Evolutionary conservation across 2,888 invertebrate species (phyloP).

Genomic region (Sphaerophoria taeniata): DNA sequence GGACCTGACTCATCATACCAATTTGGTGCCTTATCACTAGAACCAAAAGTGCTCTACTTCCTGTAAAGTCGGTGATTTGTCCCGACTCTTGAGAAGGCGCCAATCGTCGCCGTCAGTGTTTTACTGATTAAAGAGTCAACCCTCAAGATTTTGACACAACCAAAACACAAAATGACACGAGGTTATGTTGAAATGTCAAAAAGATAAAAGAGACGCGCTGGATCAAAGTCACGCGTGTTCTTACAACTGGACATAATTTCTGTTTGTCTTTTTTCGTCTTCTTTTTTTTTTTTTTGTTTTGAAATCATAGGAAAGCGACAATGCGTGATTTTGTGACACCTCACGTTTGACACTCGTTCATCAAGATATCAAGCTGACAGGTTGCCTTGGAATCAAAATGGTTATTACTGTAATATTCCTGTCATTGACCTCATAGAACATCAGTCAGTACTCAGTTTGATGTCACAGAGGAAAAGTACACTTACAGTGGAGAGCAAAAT

Average conservation of each 20-base stretch:
- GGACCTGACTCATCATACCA: slow-evolving; percentile 53
- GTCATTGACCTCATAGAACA: slow-evolving; percentile 29
- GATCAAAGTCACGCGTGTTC: slow-evolving; percentile 51
- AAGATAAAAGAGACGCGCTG: slow-evolving; percentile 25
- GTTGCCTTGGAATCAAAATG: background rate
- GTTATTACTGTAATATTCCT: background rate
- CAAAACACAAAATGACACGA: background rate
- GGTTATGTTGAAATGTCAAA: slow-evolving; percentile 3
- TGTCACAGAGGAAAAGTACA: background rate
- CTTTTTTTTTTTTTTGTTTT: background rate
- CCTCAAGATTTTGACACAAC: background rate
- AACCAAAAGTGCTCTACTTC: slow-evolving; percentile 57
- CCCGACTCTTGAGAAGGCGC: slow-evolving; percentile 59
- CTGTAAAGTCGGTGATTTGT: slow-evolving; percentile 51
- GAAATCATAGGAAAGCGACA: background rate
- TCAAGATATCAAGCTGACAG: background rate
- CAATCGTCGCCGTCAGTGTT: slow-evolving; percentile 24
- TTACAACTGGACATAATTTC: background rate
- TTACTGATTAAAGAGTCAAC: slow-evolving; percentile 19
- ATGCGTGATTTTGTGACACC: slow-evolving; percentile 55
- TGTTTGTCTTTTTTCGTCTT: background rate
- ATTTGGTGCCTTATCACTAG: slow-evolving; percentile 40
- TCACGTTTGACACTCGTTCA: slow-evolving; percentile 53
- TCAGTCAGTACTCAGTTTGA: background rate
- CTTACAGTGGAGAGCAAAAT: slow-evolving; percentile 18